Percentiles rank a stretch among this genome's conserved stretches.
Evolutionary conservation across 1,140 invertebrate genomes (phyloP).

Genomic region (Luehdorfia chinensis): DNA sequence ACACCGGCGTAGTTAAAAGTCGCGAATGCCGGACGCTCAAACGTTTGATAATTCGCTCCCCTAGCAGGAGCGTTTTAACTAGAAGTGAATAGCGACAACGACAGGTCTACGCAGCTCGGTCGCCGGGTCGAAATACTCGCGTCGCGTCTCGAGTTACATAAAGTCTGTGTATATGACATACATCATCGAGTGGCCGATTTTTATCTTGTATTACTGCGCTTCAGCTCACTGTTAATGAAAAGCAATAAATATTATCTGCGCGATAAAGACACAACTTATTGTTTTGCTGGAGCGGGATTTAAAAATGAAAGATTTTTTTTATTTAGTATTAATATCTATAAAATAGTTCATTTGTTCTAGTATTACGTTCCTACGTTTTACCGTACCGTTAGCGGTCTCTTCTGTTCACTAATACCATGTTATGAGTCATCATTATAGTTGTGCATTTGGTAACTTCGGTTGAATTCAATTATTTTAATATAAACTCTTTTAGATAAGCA

Average conservation of each 20-base stretch:
- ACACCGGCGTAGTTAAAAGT: neutral
- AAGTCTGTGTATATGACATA: constrained; percentile 44
- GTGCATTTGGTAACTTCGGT: too few relatives aligned
- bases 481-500: too few relatives aligned
- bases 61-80: constrained; percentile 19
- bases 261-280: constrained; percentile 32
- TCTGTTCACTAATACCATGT: too few relatives aligned
- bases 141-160: constrained; percentile 47
- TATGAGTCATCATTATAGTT: too few relatives aligned
- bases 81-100: constrained; percentile 31
- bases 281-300: constrained; percentile 7
- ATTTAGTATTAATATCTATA: too few relatives aligned
- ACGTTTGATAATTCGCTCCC: constrained; percentile 8
- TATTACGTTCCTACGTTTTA: too few relatives aligned
- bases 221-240: constrained; percentile 25
- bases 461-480: too few relatives aligned
- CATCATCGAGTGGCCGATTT: constrained; percentile 40
- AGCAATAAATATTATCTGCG: constrained; percentile 42
- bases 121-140: constrained; percentile 26
- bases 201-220: constrained; percentile 43
- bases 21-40: neutral
- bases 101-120: constrained; percentile 27
- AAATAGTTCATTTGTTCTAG: too few relatives aligned
- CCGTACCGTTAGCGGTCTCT: too few relatives aligned
- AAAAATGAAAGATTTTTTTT: too few relatives aligned